phyloP scores from a whole-genome alignment of 1,140 invertebrate genomes.

The Diploscapter pachys region DNA sequence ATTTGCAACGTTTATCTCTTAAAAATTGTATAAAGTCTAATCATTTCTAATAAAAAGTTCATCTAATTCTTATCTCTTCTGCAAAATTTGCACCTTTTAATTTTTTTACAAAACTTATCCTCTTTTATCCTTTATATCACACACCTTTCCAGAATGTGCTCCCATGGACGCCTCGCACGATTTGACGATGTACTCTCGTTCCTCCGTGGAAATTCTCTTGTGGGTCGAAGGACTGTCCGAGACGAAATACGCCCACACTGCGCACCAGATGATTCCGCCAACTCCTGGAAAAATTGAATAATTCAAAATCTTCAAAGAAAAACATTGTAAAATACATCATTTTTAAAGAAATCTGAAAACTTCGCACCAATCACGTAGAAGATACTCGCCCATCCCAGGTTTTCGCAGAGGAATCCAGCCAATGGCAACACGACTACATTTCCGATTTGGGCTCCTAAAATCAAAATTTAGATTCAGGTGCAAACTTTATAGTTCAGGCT shows the following conservation, averaged over 20 bases:
- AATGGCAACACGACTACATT: conserved; percentile 63
- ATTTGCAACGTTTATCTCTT: too few relatives aligned
- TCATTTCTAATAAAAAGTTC: too few relatives aligned
- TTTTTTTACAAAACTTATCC: too few relatives aligned
- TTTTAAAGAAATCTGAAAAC: conserved; percentile 43
- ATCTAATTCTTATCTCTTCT: too few relatives aligned
- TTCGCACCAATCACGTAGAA: conserved; percentile 61
- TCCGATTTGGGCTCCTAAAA: conserved; percentile 59
- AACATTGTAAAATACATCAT: neutral
- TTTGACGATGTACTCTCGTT: conserved; percentile 72
- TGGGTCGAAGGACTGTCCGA: conserved; percentile 75
- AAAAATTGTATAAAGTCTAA: too few relatives aligned
- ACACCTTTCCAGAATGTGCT: conserved; percentile 30
- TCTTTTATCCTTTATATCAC: neutral
- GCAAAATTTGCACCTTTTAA: too few relatives aligned
- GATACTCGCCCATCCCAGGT: conserved; percentile 63
- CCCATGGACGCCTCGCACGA: conserved; percentile 37
- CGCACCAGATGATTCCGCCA: conserved; percentile 68
- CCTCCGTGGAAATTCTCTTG: conserved; percentile 70
- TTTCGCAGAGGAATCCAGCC: conserved; percentile 61
- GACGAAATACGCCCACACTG: conserved; percentile 71
- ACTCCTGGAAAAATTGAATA: conserved; percentile 65
- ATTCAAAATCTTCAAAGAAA: conserved; percentile 59
- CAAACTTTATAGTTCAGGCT: neutral
- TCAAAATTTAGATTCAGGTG: neutral